Conservation (phyloP, 2,888 invertebrate genomes). For the Malacosoma neustria region DNA sequence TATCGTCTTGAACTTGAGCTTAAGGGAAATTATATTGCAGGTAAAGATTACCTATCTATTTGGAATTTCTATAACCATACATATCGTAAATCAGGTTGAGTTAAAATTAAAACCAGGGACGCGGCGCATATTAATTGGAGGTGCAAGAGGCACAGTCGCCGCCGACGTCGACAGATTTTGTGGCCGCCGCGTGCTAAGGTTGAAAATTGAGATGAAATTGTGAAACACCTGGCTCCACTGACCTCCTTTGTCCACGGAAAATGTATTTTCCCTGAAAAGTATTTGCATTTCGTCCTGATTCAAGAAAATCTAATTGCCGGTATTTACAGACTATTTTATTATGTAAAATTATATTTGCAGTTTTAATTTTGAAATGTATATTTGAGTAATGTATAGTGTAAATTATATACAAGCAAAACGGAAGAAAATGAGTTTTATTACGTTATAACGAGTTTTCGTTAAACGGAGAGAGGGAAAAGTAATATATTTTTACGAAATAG, state of each 20-base stretch:
- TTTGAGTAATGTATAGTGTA: no score
- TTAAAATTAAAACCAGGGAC: conserved; percentile 59
- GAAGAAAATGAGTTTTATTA: no score
- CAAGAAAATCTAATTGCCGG: not conserved
- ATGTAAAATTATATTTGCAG: not conserved
- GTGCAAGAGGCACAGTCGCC: conserved; percentile 24
- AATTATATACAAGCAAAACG: no score
- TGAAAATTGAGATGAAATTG: conserved; percentile 26
- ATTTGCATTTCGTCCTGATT: not conserved
- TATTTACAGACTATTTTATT: not conserved
- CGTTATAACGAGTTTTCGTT: no score
- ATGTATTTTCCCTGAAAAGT: conserved; percentile 1
- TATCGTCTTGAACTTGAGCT: no score
- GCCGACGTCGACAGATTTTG: conserved; percentile 55
- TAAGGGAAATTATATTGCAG: no score
- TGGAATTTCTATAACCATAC: no score
- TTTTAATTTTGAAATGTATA: no score
- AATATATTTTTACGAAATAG: no score
- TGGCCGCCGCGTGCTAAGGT: conserved; percentile 18
- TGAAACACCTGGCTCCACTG: conserved; percentile 23
- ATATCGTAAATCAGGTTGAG: conserved; percentile 59
- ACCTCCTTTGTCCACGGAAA: conserved; percentile 5
- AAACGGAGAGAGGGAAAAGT: no score
- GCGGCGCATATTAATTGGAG: conserved; percentile 55
- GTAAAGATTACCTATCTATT: no score